Evolutionary conservation across 2,888 invertebrate genomes (phyloP).

Genomic region (Dolichomitus sp.): DNA sequence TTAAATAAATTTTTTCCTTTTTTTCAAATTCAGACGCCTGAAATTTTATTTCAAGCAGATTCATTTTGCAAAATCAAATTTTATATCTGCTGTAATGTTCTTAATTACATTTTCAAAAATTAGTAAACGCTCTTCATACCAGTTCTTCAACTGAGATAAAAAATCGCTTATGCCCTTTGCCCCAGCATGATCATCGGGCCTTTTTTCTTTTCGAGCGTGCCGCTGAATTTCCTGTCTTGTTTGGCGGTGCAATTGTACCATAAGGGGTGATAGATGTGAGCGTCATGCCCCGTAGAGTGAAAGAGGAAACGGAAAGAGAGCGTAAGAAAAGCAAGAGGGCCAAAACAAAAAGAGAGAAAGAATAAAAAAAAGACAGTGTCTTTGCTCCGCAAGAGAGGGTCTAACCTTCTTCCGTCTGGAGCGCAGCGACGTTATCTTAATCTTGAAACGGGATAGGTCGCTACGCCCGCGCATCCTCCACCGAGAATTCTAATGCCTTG

Average conservation of each 20-base stretch:
- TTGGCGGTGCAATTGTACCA: constrained; percentile 78
- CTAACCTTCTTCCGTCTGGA: constrained; percentile 71
- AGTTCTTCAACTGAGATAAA: not conserved
- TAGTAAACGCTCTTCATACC: not conserved
- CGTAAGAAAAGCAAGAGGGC: constrained; percentile 22
- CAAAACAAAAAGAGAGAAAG: constrained; percentile 22
- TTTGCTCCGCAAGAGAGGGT: constrained; percentile 49
- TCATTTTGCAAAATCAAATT: too few species aligned
- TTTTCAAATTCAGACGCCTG: too few species aligned
- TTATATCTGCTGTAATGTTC: too few species aligned
- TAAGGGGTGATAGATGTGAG: constrained; percentile 82
- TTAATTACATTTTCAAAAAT: too few species aligned
- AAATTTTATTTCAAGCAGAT: too few species aligned
- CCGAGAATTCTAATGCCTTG: constrained; percentile 80
- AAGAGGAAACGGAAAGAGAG: constrained; percentile 51
- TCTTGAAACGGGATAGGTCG: constrained; percentile 84
- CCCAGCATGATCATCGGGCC: not conserved
- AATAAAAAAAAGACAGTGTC: constrained; percentile 31
- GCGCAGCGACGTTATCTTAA: constrained; percentile 80
- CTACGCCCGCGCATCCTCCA: constrained; percentile 77
- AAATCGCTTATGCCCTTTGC: constrained; percentile 3
- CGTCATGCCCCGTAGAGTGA: constrained; percentile 74
- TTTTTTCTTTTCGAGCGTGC: constrained; percentile 24
- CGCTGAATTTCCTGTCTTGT: constrained; percentile 73
- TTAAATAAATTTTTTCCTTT: too few species aligned